phyloP scores from a whole-genome alignment of 2,888 invertebrate species.

The Phrixothrix hirtus region DNA sequence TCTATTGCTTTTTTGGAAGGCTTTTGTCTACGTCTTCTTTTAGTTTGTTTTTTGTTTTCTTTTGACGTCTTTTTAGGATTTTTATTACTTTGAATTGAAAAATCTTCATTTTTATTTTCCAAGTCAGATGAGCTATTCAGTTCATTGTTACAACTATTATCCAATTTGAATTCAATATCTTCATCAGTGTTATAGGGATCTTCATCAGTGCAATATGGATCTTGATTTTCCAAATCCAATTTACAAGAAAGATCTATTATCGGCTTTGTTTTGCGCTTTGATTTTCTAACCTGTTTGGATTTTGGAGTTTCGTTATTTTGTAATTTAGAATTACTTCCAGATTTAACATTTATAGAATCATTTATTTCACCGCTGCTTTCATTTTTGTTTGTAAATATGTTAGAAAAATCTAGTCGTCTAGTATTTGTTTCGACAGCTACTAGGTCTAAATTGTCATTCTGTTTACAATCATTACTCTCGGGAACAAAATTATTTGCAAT shows the following conservation, averaged over 20 bases:
- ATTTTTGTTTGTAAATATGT: conserved; percentile 17
- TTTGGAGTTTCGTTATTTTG: neutral
- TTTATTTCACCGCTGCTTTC: neutral
- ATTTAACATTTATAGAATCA: conserved; percentile 7
- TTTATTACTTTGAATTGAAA: neutral
- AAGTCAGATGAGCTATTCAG: neutral
- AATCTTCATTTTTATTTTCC: neutral
- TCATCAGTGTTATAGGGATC: neutral
- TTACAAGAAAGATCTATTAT: conserved; percentile 38
- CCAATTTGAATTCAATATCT: too few relatives aligned
- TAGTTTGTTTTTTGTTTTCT: conserved; percentile 11
- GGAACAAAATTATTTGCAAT: conserved; percentile 4
- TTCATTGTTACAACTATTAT: neutral
- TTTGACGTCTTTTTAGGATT: neutral
- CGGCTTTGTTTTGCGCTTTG: conserved; percentile 36
- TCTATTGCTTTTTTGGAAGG: too few relatives aligned
- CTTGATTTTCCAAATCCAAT: conserved; percentile 40
- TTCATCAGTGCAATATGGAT: conserved; percentile 26
- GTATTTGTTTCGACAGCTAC: conserved; percentile 12
- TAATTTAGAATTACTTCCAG: too few relatives aligned
- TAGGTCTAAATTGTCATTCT: neutral
- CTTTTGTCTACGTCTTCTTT: too few relatives aligned
- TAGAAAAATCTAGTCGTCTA: conserved; percentile 18
- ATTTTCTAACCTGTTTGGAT: conserved; percentile 20
- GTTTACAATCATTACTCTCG: neutral